Evolutionary conservation across 2,888 invertebrate species (phyloP), one percentile per base, ranked within the genome.

Genomic region (Nycteola revayana): DNA sequence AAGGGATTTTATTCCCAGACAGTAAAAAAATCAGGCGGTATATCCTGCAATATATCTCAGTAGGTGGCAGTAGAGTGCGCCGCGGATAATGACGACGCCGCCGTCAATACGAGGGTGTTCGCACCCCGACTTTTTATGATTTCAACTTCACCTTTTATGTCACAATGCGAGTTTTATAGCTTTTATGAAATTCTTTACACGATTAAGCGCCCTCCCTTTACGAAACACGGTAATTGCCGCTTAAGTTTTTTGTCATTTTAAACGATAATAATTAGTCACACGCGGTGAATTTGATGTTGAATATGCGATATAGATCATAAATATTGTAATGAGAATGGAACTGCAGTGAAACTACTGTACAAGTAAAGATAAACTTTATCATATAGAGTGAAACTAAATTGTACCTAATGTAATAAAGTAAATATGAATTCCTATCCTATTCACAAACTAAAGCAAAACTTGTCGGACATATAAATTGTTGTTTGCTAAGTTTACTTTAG

Each of bases 171-270:
- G 70, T 80, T 85, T 83, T 81, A 83, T 78, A 61, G 75, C 79
- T 73, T 75, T 76, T 78, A 77, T 74, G 66, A 73, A 78, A 79
- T 79, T 76, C 74, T 77, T 80, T 75, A 79, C 80, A 76, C 82
- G 76, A 81, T 83, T 76, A 81, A 81, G 67, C 74, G 75, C 78
- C 68, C 66, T 7, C 21, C 21, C 55, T 40, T 25, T 24, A 49
- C 65, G 64, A 63, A 65, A 60, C 60, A 60, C 59, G 60, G 67
- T 66, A 65, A 72, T 57, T 53, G 64, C 52, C 56, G 57, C 50
- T 70, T 70, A 67, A 67, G 60, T 66, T 77, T 75, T 75, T 72
- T 75, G 70, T 72, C 62, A 61, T 64, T 67, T 65, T 71, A 70
- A 81, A 79, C 72, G 65, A 69, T 67, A n/a, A 58, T 72, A 78